Conservation (phyloP, 2,797 vertebrate species). For the Bradypodion pumilum region DNA sequence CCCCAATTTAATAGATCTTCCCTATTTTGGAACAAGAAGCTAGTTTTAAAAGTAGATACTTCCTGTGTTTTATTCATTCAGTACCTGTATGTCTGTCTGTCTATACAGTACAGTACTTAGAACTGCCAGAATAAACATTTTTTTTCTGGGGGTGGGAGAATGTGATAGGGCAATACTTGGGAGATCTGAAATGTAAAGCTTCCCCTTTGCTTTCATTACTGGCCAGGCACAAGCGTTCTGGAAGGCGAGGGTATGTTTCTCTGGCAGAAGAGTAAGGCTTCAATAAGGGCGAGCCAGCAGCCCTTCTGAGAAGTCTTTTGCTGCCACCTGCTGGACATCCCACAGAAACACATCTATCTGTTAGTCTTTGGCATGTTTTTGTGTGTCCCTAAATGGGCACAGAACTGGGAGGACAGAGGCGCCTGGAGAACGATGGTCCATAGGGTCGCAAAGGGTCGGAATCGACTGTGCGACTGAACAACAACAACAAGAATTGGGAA, state of each 20-base stretch:
- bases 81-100: too few relatives aligned
- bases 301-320: constrained; percentile 19
- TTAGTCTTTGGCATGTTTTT: background rate
- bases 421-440: too few relatives aligned
- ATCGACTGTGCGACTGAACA: too few relatives aligned
- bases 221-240: too few relatives aligned
- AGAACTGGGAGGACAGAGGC: too few relatives aligned
- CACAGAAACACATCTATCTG: background rate
- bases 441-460: too few relatives aligned
- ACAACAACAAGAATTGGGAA: too few relatives aligned
- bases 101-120: background rate
- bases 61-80: too few relatives aligned
- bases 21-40: background rate
- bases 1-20: background rate
- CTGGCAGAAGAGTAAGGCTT: background rate
- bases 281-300: background rate
- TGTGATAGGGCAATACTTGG: background rate
- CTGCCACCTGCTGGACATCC: constrained; percentile 62
- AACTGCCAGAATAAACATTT: background rate
- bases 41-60: background rate
- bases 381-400: too few relatives aligned
- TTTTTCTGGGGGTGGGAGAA: too few relatives aligned
- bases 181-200: background rate
- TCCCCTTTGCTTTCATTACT: background rate
- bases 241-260: too few relatives aligned